Evolutionary conservation across 2,113 vertebrate species (phyloP).

Genomic region (Pseudonaja textilis): DNA sequence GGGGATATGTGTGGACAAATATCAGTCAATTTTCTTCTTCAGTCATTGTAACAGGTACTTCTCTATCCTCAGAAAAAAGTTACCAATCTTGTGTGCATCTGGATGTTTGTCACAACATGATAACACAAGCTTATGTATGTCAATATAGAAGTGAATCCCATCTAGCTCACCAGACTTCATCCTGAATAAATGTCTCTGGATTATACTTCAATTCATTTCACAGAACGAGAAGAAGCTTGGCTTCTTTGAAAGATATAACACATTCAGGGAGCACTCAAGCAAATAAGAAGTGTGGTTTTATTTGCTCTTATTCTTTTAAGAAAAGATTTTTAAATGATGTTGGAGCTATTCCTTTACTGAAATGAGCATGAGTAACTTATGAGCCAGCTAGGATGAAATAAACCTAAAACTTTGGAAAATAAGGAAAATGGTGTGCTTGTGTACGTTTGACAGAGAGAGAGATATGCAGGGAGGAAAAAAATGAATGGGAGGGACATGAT

Average conservation of each 20-base stretch:
- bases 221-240: background rate
- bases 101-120: background rate
- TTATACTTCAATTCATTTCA: background rate
- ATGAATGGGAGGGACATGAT: background rate
- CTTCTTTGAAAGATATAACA: background rate
- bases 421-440: background rate
- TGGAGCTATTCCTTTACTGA: background rate
- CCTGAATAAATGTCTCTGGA: background rate
- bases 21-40: background rate
- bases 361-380: background rate
- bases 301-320: background rate
- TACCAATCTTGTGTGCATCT: background rate
- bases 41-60: background rate
- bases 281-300: background rate
- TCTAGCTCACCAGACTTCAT: background rate
- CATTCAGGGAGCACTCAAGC: background rate
- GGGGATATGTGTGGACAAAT: background rate
- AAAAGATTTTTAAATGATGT: background rate
- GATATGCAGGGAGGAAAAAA: background rate
- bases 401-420: background rate
- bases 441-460: background rate
- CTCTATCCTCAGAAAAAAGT: background rate
- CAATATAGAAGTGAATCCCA: background rate
- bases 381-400: background rate
- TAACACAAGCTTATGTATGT: background rate